phyloP scores from a whole-genome alignment of 2,888 invertebrate species.

The Nezara viridula region DNA sequence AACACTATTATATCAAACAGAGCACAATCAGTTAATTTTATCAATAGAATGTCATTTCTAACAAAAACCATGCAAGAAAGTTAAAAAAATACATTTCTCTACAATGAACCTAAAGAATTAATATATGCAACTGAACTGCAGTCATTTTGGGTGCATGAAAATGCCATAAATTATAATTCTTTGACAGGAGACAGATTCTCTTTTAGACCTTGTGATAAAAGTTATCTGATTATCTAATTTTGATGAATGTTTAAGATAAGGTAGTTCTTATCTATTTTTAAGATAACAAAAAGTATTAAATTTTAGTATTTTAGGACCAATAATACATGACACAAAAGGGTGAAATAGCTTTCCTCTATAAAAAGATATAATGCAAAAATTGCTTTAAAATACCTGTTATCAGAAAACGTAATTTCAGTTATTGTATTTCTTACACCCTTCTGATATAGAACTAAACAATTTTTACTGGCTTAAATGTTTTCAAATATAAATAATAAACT shows the following conservation, averaged over 20 bases:
- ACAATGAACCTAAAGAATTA: neutral
- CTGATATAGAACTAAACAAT: neutral
- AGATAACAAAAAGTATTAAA: neutral
- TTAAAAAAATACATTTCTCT: slow-evolving; percentile 1
- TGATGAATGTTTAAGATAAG: slow-evolving; percentile 14
- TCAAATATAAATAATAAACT: neutral
- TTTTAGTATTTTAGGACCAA: neutral
- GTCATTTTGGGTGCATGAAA: neutral
- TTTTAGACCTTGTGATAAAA: neutral
- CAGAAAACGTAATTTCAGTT: neutral
- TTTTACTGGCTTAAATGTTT: neutral
- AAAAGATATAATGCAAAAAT: neutral
- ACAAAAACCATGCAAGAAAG: slow-evolving; percentile 19
- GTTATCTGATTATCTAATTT: neutral
- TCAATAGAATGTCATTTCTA: slow-evolving; percentile 27
- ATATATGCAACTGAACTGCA: neutral
- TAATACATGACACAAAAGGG: neutral
- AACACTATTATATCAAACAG: neutral
- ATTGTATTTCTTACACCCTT: neutral
- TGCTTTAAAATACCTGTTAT: neutral
- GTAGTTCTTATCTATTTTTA: neutral
- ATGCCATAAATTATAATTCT: neutral
- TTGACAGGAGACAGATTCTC: neutral
- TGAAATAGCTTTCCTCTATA: neutral
- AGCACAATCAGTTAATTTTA: neutral